Conservation (phyloP, 2,113 vertebrate species). For the Sialia sialis region DNA sequence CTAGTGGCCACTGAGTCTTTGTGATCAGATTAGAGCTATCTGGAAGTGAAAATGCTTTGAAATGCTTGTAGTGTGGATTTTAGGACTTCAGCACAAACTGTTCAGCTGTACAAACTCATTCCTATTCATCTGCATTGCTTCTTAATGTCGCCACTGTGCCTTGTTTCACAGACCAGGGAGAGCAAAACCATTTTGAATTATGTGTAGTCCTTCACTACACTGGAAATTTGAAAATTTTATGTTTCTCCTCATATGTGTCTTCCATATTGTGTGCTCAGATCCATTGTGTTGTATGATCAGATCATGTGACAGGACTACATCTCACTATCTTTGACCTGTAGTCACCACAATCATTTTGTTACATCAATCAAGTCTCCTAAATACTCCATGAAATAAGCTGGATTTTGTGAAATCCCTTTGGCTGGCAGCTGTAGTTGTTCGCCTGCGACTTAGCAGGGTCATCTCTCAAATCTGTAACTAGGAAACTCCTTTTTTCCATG, state of each 20-base stretch:
- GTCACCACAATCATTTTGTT: background rate
- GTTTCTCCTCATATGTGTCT: background rate
- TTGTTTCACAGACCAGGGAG: background rate
- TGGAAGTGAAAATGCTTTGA: background rate
- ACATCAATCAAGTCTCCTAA: background rate
- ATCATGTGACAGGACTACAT: background rate
- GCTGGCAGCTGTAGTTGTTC: background rate
- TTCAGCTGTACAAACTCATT: background rate
- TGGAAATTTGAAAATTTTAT: background rate
- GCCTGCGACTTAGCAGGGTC: background rate
- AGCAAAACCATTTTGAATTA: background rate
- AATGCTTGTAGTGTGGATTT: background rate
- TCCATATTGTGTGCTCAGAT: background rate
- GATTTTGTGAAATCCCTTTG: background rate
- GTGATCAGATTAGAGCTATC: background rate
- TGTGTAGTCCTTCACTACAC: accelerated
- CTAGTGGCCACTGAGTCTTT: background rate
- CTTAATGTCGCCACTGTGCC: background rate
- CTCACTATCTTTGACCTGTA: background rate
- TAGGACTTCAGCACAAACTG: background rate
- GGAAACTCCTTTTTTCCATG: background rate
- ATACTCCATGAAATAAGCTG: background rate
- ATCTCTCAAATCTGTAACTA: background rate
- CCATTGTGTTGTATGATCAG: background rate
- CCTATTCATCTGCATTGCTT: background rate